A percentile compares a stretch with the other conserved stretches of the same genome.
Evolutionary conservation across 2,797 vertebrate species (phyloP).

Genomic region (Odontamblyopus lacepedii): DNA sequence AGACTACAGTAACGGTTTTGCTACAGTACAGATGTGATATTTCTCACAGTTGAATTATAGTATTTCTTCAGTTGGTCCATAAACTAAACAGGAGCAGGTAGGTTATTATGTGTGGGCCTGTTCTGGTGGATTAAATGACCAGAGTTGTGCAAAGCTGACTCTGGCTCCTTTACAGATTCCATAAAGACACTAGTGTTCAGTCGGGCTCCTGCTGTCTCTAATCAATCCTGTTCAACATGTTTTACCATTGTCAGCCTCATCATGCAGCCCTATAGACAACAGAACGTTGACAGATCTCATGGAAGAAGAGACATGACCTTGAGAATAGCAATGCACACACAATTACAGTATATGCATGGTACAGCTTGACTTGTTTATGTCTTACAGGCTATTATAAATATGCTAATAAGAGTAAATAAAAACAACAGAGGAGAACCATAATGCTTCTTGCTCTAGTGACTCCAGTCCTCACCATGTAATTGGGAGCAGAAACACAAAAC

Average conservation of each 20-base stretch:
- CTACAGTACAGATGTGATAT: not conserved
- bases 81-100: slow-evolving; percentile 11
- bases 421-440: not conserved
- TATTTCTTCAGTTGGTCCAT: not conserved
- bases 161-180: slow-evolving; percentile 34
- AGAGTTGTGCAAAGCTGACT: slow-evolving; percentile 20
- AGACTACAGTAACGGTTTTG: not conserved
- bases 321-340: slow-evolving; percentile 14
- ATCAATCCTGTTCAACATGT: slow-evolving; percentile 32
- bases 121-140: slow-evolving; percentile 16
- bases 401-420: not conserved
- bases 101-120: slow-evolving; percentile 30
- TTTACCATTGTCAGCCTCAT: slow-evolving; percentile 44
- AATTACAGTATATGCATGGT: not conserved
- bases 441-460: slow-evolving; percentile 6
- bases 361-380: not conserved
- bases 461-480: slow-evolving; percentile 18
- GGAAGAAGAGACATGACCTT: slow-evolving; percentile 25
- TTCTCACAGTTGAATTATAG: slow-evolving; percentile 8
- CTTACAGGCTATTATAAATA: not conserved
- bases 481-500: slow-evolving; percentile 16
- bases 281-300: slow-evolving; percentile 14
- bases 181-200: slow-evolving; percentile 33
- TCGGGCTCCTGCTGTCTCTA: slow-evolving; percentile 26
- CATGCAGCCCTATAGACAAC: slow-evolving; percentile 28